Evolutionary conservation across 2,797 vertebrate genomes (phyloP).

Genomic region (Galago senegalensis): DNA sequence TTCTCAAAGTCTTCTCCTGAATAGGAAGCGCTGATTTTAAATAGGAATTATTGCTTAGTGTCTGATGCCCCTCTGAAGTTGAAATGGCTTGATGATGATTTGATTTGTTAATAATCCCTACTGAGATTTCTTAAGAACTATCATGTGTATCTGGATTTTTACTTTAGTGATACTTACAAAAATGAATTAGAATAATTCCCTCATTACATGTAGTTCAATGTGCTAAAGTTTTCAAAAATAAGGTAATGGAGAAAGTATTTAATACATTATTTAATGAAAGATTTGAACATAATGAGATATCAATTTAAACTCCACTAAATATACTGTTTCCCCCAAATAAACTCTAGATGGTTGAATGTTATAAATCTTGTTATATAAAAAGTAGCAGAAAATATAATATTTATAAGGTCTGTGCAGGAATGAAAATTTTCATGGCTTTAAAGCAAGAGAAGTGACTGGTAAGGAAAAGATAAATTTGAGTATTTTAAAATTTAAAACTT

Average conservation of each 20-base stretch:
- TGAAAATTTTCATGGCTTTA: neutral
- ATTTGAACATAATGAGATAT: neutral
- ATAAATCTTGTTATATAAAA: constrained; percentile 30
- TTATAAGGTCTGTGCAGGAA: neutral
- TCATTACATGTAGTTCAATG: neutral
- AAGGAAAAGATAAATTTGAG: constrained; percentile 46
- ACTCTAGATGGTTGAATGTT: constrained; percentile 23
- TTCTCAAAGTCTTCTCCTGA: constrained; percentile 23
- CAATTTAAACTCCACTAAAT: constrained; percentile 20
- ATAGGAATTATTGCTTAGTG: neutral
- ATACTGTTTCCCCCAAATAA: neutral
- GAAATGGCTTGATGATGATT: constrained; percentile 36
- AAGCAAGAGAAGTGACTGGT: neutral
- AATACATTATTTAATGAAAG: constrained; percentile 44
- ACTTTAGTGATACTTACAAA: constrained; percentile 56
- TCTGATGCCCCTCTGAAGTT: neutral
- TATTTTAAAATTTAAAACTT: constrained; percentile 51
- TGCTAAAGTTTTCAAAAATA: constrained; percentile 55
- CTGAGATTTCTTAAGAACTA: constrained; percentile 45
- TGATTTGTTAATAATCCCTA: neutral
- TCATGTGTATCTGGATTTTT: constrained; percentile 35
- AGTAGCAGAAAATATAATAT: neutral
- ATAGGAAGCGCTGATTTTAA: constrained; percentile 41
- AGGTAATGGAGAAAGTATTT: neutral
- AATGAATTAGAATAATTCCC: neutral